Conservation (phyloP, 2,888 invertebrate genomes). For the Heliothis peltigera region DNA sequence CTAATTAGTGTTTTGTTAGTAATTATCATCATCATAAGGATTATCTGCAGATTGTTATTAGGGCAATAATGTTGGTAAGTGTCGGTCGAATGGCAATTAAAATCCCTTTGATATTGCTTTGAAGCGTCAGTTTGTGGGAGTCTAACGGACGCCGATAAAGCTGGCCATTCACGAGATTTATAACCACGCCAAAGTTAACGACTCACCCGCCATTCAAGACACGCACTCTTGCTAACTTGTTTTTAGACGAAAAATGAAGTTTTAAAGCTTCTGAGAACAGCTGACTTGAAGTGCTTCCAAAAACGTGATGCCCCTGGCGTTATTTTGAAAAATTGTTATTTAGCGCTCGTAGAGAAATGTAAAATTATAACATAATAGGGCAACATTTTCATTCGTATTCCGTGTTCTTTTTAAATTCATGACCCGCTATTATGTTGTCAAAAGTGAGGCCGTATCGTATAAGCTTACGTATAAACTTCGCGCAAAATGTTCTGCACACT, state of each 20-base stretch:
- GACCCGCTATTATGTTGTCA: slow-evolving; percentile 42
- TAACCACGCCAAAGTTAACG: slow-evolving; percentile 84
- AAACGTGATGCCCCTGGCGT: slow-evolving; percentile 68
- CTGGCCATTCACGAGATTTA: slow-evolving; percentile 83
- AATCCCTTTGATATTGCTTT: slow-evolving; percentile 80
- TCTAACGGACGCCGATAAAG: slow-evolving; percentile 78
- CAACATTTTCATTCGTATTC: slow-evolving; percentile 38
- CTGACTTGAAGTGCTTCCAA: slow-evolving; percentile 73
- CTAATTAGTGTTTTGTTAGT: slow-evolving; percentile 60
- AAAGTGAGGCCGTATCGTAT: slow-evolving; percentile 36
- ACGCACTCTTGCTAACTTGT: slow-evolving; percentile 81
- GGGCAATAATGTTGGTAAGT: slow-evolving; percentile 72
- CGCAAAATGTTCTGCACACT: slow-evolving; percentile 45
- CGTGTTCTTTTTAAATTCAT: slow-evolving; percentile 34
- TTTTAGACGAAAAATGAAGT: slow-evolving; percentile 81
- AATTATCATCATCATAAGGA: slow-evolving; percentile 67
- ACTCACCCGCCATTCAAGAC: slow-evolving; percentile 80
- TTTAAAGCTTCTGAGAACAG: slow-evolving; percentile 77
- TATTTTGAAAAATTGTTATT: slow-evolving; percentile 59
- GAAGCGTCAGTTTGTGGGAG: slow-evolving; percentile 77
- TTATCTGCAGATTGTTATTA: slow-evolving; percentile 66
- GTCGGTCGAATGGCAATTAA: slow-evolving; percentile 79
- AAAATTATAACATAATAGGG: slow-evolving; percentile 17
- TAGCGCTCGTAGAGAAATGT: slow-evolving; percentile 9
- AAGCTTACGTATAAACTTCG: slow-evolving; percentile 44